Base-by-base conservation (phyloP, 1,140 invertebrate genomes). In the Pachypeltis micranthus region DNA sequence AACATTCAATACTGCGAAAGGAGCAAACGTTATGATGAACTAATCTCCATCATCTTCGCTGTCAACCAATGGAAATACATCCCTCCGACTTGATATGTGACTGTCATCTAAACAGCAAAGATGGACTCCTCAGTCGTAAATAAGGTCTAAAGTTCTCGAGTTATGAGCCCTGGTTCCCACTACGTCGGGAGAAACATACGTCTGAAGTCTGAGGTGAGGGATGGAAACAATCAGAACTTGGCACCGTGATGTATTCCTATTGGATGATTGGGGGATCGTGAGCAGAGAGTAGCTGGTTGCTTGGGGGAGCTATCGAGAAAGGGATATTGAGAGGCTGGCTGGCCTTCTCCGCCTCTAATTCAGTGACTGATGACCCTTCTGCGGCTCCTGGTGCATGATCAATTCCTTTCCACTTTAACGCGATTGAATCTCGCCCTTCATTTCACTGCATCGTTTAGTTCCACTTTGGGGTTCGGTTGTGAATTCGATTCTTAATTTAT, bases 291-390 rank as follows among this genome's bases (percentile, higher is more conserved):
- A 10, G 12, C 7, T 51, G 47, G 47, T 16, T 4, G 31, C 16
- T 16, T 7, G 47, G 47, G 4, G 4, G 23, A 21, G 47, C 21
- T 51, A 51, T 51, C 47, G 12, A 10, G 3, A 21, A 21, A 10
- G 47, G 4, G 10, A n/a, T n/a, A n/a, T n/a, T n/a, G n/a, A n/a
- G 47, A 51, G 10, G 47, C 19, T 51, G 47, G 47, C 7, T 51
- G 7, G 23, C 12, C 4, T 7, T 39, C 16, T 10, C 12, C 47
- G 47, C 12, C 47, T 16, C 47, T 51, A 51, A 51, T 51, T 10
- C 47, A 51, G 47, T 51, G 47, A 51, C 47, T 51, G 47, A 51
- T 51, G 47, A 21, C 47, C 47, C 47, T 51, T 51, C 47, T 51
- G 47, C 19, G 47, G 47, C 47, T 51, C 47, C 47, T 51, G 47